Percentiles rank a stretch among this genome's conserved stretches.
Evolutionary conservation across 2,797 vertebrate genomes (phyloP).

Genomic region (Buphagus erythrorhynchus): DNA sequence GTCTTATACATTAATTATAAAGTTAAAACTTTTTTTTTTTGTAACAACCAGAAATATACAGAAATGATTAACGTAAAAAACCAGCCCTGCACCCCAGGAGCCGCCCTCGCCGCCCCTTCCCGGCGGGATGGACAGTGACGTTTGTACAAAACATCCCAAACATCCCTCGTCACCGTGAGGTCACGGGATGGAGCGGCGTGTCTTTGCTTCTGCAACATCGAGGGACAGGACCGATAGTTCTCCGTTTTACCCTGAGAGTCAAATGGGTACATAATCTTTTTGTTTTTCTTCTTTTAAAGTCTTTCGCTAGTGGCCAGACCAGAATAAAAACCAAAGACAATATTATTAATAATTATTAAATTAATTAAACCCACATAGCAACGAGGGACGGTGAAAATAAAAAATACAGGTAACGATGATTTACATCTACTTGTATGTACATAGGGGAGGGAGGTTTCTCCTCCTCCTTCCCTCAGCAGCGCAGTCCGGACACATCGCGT

Average conservation of each 20-base stretch:
- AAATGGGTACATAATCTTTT: conserved; percentile 52
- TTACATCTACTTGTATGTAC: conserved; percentile 60
- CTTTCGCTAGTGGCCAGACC: conserved; percentile 31
- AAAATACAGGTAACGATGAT: conserved; percentile 12
- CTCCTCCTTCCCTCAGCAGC: neutral
- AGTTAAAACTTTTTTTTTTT: conserved; percentile 54
- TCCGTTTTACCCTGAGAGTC: conserved; percentile 74
- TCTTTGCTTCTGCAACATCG: neutral
- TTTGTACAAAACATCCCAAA: neutral
- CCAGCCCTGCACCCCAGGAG: neutral
- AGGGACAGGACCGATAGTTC: neutral
- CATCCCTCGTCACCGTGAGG: neutral
- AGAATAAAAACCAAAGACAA: conserved; percentile 39
- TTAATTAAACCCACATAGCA: neutral
- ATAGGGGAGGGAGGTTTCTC: neutral
- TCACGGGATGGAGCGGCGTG: neutral
- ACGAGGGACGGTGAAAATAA: neutral
- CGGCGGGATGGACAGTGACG: neutral
- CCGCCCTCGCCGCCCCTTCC: neutral
- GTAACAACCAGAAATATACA: conserved; percentile 71
- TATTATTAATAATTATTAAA: neutral
- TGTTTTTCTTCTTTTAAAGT: neutral
- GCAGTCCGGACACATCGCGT: neutral
- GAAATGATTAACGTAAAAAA: conserved; percentile 16
- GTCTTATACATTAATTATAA: conserved; percentile 70